These are phyloP conservation scores for Numida meleagris DNA, from an alignment of 2,113 vertebrate genomes.

Conservation along the genomic window DNA sequence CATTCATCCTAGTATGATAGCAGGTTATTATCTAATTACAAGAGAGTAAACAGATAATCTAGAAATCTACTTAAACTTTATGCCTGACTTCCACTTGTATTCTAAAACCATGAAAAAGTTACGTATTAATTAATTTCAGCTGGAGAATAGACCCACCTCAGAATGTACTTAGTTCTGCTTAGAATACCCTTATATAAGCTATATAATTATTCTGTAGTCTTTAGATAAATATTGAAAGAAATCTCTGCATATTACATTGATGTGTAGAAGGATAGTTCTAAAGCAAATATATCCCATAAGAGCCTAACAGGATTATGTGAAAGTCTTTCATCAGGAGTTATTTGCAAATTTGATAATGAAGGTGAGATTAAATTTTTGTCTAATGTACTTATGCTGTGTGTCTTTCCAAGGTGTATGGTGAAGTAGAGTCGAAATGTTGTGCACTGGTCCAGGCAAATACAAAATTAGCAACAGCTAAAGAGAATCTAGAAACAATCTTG, in stretches of 20 bases:
- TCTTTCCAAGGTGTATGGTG: conserved; percentile 80
- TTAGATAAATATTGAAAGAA: neutral
- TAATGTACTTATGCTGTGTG: neutral
- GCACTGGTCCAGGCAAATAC: conserved; percentile 78
- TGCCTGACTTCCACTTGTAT: neutral
- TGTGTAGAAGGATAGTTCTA: neutral
- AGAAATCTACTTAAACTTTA: neutral
- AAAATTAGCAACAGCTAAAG: conserved; percentile 80
- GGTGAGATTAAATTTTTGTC: neutral
- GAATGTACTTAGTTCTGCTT: neutral
- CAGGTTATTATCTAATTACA: neutral
- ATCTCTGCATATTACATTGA: neutral
- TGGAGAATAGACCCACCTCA: neutral
- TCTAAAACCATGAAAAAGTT: neutral
- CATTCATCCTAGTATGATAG: neutral
- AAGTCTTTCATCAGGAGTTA: neutral
- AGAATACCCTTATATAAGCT: neutral
- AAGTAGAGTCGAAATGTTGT: conserved; percentile 81
- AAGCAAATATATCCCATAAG: neutral
- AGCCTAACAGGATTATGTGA: neutral
- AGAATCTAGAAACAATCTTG: conserved; percentile 77
- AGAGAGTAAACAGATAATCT: neutral
- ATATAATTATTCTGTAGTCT: neutral
- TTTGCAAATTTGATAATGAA: neutral
- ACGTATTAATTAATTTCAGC: neutral